These are phyloP conservation scores for Oenanthe oenanthe DNA, from an alignment of 2,113 vertebrate genomes.

Conservation along the genomic window DNA sequence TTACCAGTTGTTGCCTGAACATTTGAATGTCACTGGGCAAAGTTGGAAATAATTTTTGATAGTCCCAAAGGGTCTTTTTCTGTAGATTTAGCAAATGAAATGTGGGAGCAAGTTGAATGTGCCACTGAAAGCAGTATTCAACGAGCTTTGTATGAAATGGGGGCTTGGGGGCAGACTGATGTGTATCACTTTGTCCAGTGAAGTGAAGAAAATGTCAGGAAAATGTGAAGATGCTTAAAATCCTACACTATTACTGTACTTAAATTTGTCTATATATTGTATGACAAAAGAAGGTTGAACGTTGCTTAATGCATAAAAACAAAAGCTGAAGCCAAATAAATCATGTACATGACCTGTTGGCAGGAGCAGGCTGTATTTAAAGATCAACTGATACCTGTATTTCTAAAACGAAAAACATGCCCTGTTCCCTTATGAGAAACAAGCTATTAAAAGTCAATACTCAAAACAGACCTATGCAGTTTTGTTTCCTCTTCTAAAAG, in stretches of 20 bases:
- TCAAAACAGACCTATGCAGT: constrained; percentile 52
- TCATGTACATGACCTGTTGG: constrained; percentile 49
- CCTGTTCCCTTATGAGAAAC: constrained; percentile 61
- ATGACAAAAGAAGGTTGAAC: constrained; percentile 36
- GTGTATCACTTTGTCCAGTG: constrained; percentile 11
- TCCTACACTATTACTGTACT: constrained; percentile 43
- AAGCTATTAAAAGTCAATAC: constrained; percentile 71
- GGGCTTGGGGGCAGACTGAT: not conserved
- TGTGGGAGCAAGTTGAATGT: not conserved
- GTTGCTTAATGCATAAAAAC: constrained; percentile 56
- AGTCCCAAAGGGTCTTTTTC: constrained; percentile 7
- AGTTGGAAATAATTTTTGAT: not conserved
- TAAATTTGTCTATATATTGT: constrained; percentile 62
- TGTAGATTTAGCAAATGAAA: not conserved
- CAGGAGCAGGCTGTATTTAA: constrained; percentile 65
- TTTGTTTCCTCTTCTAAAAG: constrained; percentile 56
- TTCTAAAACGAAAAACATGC: constrained; percentile 47
- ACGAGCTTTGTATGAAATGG: not conserved
- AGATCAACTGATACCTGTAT: constrained; percentile 61
- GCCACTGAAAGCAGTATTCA: not conserved
- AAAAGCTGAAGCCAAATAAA: constrained; percentile 59
- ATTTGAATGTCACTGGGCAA: constrained; percentile 39
- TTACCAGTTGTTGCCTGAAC: constrained; percentile 12
- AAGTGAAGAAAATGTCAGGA: too few species aligned
- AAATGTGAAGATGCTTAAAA: constrained; percentile 53